Conservation (phyloP, 37 sponge, comb jelly and placozoan species). For the Bolinopsis microptera region DNA sequence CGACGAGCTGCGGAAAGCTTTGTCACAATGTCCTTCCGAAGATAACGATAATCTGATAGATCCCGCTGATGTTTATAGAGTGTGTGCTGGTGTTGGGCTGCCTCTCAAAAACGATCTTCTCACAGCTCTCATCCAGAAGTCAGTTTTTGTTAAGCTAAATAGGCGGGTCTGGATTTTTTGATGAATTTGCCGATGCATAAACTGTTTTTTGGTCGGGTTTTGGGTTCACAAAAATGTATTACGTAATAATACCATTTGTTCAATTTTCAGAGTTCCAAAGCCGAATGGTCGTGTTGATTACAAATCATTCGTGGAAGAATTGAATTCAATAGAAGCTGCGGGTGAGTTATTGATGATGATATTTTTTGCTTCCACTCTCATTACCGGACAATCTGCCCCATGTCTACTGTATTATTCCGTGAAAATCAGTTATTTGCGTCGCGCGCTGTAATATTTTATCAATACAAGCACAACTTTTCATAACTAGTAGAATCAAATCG, state of each 20-base stretch:
- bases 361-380: too few relatives aligned
- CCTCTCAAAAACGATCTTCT: conserved; percentile 16
- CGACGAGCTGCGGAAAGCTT: not conserved
- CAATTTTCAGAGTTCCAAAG: conserved; percentile 17
- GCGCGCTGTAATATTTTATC: not conserved
- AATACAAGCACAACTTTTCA: not conserved
- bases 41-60: not conserved
- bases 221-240: too few relatives aligned
- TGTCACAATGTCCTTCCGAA: not conserved
- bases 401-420: too few relatives aligned
- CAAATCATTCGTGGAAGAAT: not conserved
- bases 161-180: too few relatives aligned
- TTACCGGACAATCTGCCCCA: too few relatives aligned
- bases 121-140: conserved; percentile 16
- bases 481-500: not conserved
- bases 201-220: too few relatives aligned
- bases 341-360: too few relatives aligned
- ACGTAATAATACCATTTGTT: too few relatives aligned
- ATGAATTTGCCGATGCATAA: too few relatives aligned
- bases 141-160: too few relatives aligned
- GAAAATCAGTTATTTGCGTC: too few relatives aligned
- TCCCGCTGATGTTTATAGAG: not conserved
- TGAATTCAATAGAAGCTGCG: not conserved
- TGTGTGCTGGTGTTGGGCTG: not conserved
- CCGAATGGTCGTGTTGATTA: conserved; percentile 10